Base-by-base conservation (phyloP, 2,797 vertebrate species). In the Xenops minutus region DNA sequence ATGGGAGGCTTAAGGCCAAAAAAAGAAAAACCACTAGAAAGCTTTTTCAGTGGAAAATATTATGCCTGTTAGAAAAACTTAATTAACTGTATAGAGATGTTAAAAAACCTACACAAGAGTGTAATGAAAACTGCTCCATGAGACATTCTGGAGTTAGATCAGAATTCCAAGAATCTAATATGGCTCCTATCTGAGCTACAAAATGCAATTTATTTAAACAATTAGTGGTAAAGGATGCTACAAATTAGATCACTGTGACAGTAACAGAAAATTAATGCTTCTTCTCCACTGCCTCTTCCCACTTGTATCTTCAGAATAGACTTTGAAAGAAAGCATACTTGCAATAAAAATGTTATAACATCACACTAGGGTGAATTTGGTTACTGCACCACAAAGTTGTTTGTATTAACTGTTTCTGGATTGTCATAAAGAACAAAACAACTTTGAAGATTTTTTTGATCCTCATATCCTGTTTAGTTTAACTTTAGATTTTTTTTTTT, bases 151-250 rank as follows among this genome's bases (percentile, higher is more conserved):
- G 61, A 78, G 32, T 64, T 85, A 30, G 23, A 84, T 79, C 82
- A 69, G 56, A 97, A 96, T 92, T 94, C 66, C 49, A 83, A 92
- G 80, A 95, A 95, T 97, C 79, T 88, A 96, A 94, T 96, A 77
- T 46, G 43, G 24, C 75, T 94, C 56, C 55, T 85, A 17, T 90
- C 86, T 97, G 48, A 82, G 37, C 24, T 86, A 49, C 41, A 93
- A 91, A 93, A 91, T 88, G 39, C 44, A 91, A 90, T 93, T 95
- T 93, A 72, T 90, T 95, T 93, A 69, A 85, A 36, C 67, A 93
- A 78, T 97, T 97, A 92, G 59, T 87, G 41, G 41, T 89, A 95
- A 94, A 58, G 39, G 58, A 59, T 85, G 46, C 43, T 76, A 84
- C 81, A 88, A 91, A 92, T 95, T 89, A 88, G 52, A 95, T 96